phyloP scores from a whole-genome alignment of 2,113 vertebrate species.

The Apodemus sylvaticus region DNA sequence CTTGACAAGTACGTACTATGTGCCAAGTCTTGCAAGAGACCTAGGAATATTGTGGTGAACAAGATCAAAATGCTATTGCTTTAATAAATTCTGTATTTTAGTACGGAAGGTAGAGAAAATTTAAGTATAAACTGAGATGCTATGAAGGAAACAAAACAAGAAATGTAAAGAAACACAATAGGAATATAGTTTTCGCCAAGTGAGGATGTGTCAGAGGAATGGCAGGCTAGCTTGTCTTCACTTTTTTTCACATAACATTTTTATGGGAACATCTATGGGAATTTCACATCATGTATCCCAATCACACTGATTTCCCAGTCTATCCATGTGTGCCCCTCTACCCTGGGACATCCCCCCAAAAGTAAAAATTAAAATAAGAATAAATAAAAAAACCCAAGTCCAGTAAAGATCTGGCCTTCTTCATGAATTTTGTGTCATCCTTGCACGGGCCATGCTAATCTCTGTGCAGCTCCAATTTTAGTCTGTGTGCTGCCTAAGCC shows the following conservation, averaged over 20 bases:
- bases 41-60: not conserved
- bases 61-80: not conserved
- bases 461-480: not conserved
- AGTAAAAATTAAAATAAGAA: not conserved
- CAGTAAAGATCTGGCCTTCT: not conserved
- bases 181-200: not conserved
- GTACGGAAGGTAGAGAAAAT: not conserved
- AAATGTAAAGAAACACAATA: constrained; percentile 24
- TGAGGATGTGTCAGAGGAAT: constrained; percentile 17
- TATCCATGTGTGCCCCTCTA: not conserved
- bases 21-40: not conserved
- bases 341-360: not conserved
- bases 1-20: not conserved
- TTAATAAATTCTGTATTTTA: not conserved
- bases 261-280: not conserved
- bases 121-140: not conserved
- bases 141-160: constrained; percentile 17
- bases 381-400: not conserved
- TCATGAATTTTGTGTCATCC: not conserved
- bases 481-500: not conserved
- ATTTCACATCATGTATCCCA: not conserved
- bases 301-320: not conserved
- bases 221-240: constrained; percentile 7
- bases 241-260: not conserved
- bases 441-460: not conserved